Percentiles rank a stretch among this genome's conserved stretches.
These are phyloP conservation scores for Sturnira hondurensis DNA, from an alignment of 2,113 vertebrate genomes.

Conservation along the genomic window DNA sequence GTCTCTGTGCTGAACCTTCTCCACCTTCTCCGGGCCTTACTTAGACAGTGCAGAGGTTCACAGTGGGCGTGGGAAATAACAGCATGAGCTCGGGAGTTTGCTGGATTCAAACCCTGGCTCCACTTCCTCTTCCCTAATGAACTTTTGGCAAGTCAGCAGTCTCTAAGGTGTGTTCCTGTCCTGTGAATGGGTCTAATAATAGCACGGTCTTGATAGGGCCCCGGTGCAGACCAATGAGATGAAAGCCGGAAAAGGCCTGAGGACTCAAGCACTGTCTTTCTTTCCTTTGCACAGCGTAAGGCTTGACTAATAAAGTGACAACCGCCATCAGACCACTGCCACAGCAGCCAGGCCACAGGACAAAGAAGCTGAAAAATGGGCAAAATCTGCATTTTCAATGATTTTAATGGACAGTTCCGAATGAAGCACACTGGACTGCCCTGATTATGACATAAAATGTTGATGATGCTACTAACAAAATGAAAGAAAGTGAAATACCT, in stretches of 20 bases:
- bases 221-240: neutral
- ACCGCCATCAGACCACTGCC: neutral
- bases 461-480: neutral
- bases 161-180: neutral
- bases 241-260: neutral
- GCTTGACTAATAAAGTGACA: neutral
- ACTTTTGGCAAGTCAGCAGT: neutral
- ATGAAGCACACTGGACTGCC: neutral
- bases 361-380: neutral
- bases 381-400: neutral
- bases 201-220: neutral
- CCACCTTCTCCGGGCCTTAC: neutral
- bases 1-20: neutral
- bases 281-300: neutral
- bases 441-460: neutral
- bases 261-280: neutral
- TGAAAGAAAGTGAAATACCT: neutral
- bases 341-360: neutral
- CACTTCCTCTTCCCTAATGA: neutral
- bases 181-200: neutral
- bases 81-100: neutral
- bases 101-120: neutral
- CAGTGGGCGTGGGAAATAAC: neutral
- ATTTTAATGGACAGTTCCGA: neutral
- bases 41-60: neutral